phyloP scores from a whole-genome alignment of 1,140 invertebrate genomes.

The Bathynomus jamesi region DNA sequence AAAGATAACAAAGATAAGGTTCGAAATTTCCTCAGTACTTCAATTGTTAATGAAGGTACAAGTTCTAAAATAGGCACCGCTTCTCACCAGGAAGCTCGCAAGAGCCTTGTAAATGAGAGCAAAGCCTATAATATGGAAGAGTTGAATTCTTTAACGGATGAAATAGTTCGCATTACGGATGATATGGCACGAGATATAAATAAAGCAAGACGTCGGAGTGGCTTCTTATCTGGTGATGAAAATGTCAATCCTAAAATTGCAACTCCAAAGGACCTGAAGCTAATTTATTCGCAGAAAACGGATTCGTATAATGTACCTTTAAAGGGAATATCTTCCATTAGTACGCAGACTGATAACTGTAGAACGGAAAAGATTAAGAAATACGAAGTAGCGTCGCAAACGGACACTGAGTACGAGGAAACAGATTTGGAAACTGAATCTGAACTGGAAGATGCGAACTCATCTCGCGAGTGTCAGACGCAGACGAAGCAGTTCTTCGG shows the following conservation, averaged over 20 bases:
- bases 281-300: no score
- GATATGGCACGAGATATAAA: constrained; percentile 7
- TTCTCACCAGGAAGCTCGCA: constrained; percentile 24
- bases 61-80: background rate
- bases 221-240: background rate
- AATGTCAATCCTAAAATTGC: background rate
- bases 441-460: constrained; percentile 18
- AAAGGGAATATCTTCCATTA: no score
- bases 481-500: background rate
- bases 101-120: constrained; percentile 30
- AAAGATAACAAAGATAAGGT: no score
- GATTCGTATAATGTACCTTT: no score
- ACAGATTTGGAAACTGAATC: constrained; percentile 28
- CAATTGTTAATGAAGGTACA: background rate
- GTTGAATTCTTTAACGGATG: constrained; percentile 17
- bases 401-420: constrained; percentile 26
- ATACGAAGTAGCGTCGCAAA: constrained; percentile 22
- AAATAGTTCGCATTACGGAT: constrained; percentile 21
- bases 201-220: background rate
- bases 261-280: no score
- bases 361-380: background rate
- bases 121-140: constrained; percentile 12
- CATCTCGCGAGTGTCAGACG: background rate
- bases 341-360: constrained; percentile 18
- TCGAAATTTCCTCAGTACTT: no score